Evolutionary conservation across 2,797 vertebrate species (phyloP), one percentile per base, ranked within the genome.

Genomic region (Manis pentadactyla): DNA sequence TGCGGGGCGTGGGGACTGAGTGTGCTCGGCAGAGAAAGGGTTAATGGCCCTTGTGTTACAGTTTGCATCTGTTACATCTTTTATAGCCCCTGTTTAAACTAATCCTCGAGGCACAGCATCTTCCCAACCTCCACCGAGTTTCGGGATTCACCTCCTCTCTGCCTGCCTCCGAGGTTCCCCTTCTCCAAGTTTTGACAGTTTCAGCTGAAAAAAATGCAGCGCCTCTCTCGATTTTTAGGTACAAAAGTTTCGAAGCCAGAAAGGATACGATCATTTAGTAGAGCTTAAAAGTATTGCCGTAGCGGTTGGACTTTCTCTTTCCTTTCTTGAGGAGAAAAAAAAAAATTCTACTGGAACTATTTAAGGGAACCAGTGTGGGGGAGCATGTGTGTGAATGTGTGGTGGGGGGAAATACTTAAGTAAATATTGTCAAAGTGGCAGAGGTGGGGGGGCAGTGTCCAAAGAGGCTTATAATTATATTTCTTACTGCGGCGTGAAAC

Each of bases 1-100:
- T 98, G 97, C 37, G 90, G 96, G 96, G 98, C 96, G 97, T 94
- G 92, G 96, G 91, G 95, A 92, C 95, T 61, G 85, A 97, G 98
- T 96, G 94, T 98, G 97, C 94, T 73, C 97, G 96, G 98, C 97
- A 98, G 98, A 98, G 97, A 96, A 98, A 98, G 98, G 98, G 98
- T 99, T 99, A 99, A 99, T 98, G 98, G 98, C 97, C 98, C 98
- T 98, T 98, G 98, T 98, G 98, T 99, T 98, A 98, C 98, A 98
- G 98, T 99, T 99, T 98, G 98, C 98, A 99, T 99, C 98, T 99
- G 98, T 99, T 99, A 98, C 98, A 98, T 98, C 98, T 99, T 99
- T 99, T 99, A 98, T 98, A 99, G 98, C 98, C 98, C 98, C 98
- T 98, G 98, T 98, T 98, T 98, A 98, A 98, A 98, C 98, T 98